Evolutionary conservation across 1,140 invertebrate genomes (phyloP).

Genomic region (Diachasma alloeum): DNA sequence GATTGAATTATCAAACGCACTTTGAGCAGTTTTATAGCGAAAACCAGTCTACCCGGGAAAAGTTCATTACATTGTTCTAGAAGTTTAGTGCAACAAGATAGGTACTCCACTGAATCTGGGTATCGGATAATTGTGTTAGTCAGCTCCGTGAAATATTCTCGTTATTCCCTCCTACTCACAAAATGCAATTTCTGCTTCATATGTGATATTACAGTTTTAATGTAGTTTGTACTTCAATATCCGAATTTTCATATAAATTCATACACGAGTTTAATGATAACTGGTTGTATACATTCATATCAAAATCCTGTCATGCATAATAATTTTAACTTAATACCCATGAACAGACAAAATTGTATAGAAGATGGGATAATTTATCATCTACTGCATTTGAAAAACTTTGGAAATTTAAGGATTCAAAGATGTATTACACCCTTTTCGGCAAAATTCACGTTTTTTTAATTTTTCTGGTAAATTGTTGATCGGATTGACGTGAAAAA

Average conservation of each 20-base stretch:
- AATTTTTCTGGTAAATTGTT: no score
- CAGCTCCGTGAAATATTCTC: conserved; percentile 25
- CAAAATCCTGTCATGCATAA: background rate
- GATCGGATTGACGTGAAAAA: no score
- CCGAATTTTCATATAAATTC: conserved; percentile 12
- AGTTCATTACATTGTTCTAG: background rate
- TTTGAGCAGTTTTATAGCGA: background rate
- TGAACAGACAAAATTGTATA: background rate
- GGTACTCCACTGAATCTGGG: conserved; percentile 31
- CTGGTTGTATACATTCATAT: background rate
- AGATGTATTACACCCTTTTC: no score
- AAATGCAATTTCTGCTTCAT: conserved; percentile 33
- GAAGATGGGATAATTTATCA: background rate
- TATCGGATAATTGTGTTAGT: conserved; percentile 39
- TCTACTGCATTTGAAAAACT: background rate
- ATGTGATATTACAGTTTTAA: conserved; percentile 39
- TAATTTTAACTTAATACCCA: background rate
- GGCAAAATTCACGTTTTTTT: no score
- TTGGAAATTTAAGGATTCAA: no score
- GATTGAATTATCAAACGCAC: background rate
- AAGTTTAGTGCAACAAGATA: conserved; percentile 12
- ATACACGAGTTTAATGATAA: background rate
- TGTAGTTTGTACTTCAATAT: conserved; percentile 31
- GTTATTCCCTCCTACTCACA: background rate
- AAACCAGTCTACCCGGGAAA: background rate